phyloP scores from a whole-genome alignment of 2,113 vertebrate species.

The Tylochromis polylepis region DNA sequence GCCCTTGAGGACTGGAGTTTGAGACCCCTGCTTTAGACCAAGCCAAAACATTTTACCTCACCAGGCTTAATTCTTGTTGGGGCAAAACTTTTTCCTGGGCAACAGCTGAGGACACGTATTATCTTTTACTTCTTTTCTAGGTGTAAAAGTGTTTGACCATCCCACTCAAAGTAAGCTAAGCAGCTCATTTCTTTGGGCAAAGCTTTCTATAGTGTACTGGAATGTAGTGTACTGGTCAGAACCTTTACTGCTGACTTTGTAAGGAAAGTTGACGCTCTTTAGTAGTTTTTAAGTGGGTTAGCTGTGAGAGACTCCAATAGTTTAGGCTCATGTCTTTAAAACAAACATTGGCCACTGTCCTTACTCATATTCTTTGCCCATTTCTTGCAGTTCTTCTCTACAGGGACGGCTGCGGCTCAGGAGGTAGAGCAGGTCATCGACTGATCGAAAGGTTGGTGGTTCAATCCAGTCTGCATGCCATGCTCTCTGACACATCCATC shows the following conservation, averaged over 20 bases:
- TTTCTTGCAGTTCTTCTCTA: background rate
- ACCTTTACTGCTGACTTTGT: background rate
- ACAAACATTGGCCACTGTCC: background rate
- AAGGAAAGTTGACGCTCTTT: background rate
- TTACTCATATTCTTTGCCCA: background rate
- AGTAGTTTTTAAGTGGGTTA: background rate
- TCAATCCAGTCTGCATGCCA: background rate
- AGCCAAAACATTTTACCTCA: background rate
- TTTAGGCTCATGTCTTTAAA: background rate
- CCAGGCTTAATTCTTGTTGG: background rate
- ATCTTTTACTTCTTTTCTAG: background rate
- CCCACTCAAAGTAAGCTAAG: background rate
- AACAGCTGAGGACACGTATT: background rate
- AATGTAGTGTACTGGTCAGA: background rate
- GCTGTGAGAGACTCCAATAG: background rate
- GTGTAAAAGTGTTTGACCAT: background rate
- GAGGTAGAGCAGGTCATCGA: background rate
- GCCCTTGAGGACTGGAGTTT: too few species aligned
- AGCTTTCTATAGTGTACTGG: background rate
- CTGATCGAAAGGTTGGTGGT: background rate
- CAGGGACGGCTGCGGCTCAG: background rate
- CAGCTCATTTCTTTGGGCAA: background rate
- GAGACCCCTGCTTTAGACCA: background rate
- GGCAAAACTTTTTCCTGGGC: background rate
- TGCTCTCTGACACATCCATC: background rate